Conservation (phyloP, 2,113 vertebrate species). For the Recurvirostra avosetta region DNA sequence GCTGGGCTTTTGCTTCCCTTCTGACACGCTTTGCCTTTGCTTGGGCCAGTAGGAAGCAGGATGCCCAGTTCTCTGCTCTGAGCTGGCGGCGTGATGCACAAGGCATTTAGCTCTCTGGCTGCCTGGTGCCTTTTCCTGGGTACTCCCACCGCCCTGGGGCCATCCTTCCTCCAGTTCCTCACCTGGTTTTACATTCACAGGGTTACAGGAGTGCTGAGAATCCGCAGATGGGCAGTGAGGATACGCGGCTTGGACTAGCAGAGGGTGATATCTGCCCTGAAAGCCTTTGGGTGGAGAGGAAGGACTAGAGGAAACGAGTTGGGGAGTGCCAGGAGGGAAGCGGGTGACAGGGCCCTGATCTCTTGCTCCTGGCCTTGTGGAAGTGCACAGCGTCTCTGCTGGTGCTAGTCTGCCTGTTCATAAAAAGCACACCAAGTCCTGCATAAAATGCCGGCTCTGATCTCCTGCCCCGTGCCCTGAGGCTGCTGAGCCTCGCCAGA, state of each 20-base stretch:
- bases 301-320: neutral
- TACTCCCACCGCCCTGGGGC: neutral
- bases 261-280: neutral
- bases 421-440: neutral
- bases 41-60: rapidly evolving
- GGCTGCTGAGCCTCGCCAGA: rapidly evolving
- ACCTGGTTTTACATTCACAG: neutral
- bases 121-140: neutral
- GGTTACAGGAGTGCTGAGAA: neutral
- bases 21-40: rapidly evolving
- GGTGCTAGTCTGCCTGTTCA: no score
- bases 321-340: neutral
- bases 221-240: neutral
- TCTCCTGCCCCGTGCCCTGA: neutral
- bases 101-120: neutral
- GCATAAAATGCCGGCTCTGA: neutral
- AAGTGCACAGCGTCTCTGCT: neutral
- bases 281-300: neutral
- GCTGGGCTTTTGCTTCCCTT: neutral
- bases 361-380: neutral
- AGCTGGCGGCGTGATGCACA: rapidly evolving
- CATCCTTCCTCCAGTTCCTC: neutral
- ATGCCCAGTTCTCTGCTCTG: rapidly evolving
- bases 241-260: neutral
- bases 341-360: neutral